phyloP scores from a whole-genome alignment of 2,113 vertebrate species.

The Burhinus oedicnemus region DNA sequence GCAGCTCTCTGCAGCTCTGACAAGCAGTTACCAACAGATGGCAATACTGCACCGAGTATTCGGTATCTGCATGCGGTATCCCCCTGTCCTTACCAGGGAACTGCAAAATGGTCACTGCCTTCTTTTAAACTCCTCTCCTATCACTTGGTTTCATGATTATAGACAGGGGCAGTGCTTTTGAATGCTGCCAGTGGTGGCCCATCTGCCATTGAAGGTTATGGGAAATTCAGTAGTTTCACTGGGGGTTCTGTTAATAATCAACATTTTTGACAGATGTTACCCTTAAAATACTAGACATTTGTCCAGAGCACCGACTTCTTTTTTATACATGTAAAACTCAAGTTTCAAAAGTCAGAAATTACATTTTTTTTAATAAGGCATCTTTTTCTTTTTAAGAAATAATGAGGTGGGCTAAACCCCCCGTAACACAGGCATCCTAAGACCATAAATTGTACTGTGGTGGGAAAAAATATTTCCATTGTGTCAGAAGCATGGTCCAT shows the following conservation, averaged over 20 bases:
- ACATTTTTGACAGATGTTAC: background rate
- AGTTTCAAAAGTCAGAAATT: background rate
- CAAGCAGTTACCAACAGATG: conserved; percentile 10
- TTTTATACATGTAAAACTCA: background rate
- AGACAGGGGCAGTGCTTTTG: background rate
- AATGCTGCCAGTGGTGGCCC: background rate
- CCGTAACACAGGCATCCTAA: background rate
- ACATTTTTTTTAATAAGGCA: background rate
- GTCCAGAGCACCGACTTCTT: background rate
- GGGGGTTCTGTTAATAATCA: background rate
- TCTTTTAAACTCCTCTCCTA: background rate
- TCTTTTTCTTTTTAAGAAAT: background rate
- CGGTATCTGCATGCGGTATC: rapidly evolving
- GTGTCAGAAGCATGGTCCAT: background rate
- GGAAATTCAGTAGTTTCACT: background rate
- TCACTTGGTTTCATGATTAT: background rate
- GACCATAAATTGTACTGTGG: background rate
- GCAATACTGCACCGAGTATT: background rate
- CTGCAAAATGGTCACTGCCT: background rate
- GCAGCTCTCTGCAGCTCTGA: background rate
- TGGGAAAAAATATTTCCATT: background rate
- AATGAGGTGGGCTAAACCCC: background rate
- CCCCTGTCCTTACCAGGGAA: background rate
- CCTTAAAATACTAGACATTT: background rate
- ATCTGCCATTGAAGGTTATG: background rate